A percentile compares a stretch with the other conserved stretches of the same genome.
phyloP scores from a whole-genome alignment of 2,113 vertebrate species.

The Brachyhypopomus gauderio region DNA sequence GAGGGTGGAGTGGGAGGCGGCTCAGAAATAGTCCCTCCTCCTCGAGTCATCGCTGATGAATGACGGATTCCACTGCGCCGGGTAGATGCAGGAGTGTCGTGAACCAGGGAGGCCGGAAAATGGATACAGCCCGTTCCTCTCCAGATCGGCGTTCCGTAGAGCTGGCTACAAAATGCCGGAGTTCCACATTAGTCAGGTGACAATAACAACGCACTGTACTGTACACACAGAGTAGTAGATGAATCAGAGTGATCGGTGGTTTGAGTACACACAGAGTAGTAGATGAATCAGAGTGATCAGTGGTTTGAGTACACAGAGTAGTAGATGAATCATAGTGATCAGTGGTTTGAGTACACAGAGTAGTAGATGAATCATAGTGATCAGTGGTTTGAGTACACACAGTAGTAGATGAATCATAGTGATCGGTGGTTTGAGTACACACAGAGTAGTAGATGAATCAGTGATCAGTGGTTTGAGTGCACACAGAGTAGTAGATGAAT shows the following conservation, averaged over 20 bases:
- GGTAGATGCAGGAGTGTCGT: slow-evolving; percentile 96
- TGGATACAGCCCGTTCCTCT: slow-evolving; percentile 89
- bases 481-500: slow-evolving; percentile 94
- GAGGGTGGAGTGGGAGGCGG: not conserved
- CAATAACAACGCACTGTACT: not conserved
- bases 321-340: slow-evolving; percentile 72
- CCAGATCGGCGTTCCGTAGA: slow-evolving; percentile 89
- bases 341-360: slow-evolving; percentile 75
- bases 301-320: slow-evolving; percentile 81
- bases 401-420: slow-evolving; percentile 81
- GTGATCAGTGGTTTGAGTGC: slow-evolving; percentile 43
- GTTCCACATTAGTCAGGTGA: not conserved
- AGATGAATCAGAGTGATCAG: slow-evolving; percentile 66
- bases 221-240: not conserved
- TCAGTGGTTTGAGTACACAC: slow-evolving; percentile 69
- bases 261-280: slow-evolving; percentile 86
- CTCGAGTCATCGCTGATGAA: slow-evolving; percentile 95
- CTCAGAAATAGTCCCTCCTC: slow-evolving; percentile 94
- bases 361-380: slow-evolving; percentile 79
- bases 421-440: slow-evolving; percentile 52
- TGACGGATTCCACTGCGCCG: slow-evolving; percentile 94
- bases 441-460: slow-evolving; percentile 89
- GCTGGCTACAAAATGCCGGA: slow-evolving; percentile 69
- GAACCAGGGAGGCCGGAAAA: slow-evolving; percentile 93
- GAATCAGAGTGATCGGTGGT: too few relatives aligned